Percentiles rank a stretch among this genome's conserved stretches.
phyloP scores from a whole-genome alignment of 2,113 vertebrate genomes.

The Sylvia atricapilla region DNA sequence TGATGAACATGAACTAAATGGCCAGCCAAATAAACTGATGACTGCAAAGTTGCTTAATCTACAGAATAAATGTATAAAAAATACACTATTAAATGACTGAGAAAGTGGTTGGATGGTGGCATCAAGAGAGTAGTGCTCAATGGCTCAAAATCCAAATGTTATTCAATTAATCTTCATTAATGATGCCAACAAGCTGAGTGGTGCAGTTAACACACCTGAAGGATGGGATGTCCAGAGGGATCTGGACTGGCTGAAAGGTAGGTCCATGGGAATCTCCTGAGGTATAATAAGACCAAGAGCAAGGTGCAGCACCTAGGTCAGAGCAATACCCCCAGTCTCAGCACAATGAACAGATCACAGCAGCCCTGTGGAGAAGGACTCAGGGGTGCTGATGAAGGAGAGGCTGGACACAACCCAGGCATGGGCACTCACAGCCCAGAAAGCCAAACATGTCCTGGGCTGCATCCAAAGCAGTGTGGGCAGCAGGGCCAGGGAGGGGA shows the following conservation, averaged over 20 bases:
- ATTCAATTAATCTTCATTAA: not conserved
- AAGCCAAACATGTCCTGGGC: not conserved
- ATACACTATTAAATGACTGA: not conserved
- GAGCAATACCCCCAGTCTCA: fast-evolving
- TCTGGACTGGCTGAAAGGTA: not conserved
- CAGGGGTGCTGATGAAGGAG: fast-evolving
- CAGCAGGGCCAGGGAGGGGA: not conserved
- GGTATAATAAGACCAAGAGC: not conserved
- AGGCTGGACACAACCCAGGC: not conserved
- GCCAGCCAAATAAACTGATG: not conserved
- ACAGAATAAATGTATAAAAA: not conserved
- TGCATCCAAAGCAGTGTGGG: not conserved
- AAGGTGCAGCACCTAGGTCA: not conserved
- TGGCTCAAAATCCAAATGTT: not conserved
- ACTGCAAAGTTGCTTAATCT: not conserved
- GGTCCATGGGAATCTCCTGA: not conserved
- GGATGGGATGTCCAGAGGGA: not conserved
- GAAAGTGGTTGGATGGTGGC: not conserved
- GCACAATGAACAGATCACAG: not conserved
- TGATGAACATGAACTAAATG: not conserved
- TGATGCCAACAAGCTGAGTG: not conserved
- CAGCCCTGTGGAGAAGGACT: fast-evolving
- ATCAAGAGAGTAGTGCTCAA: not conserved
- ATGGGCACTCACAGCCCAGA: not conserved
- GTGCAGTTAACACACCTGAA: not conserved